Evolutionary conservation across 2,888 invertebrate genomes (phyloP).

Genomic region (Aspidiotus destructor): DNA sequence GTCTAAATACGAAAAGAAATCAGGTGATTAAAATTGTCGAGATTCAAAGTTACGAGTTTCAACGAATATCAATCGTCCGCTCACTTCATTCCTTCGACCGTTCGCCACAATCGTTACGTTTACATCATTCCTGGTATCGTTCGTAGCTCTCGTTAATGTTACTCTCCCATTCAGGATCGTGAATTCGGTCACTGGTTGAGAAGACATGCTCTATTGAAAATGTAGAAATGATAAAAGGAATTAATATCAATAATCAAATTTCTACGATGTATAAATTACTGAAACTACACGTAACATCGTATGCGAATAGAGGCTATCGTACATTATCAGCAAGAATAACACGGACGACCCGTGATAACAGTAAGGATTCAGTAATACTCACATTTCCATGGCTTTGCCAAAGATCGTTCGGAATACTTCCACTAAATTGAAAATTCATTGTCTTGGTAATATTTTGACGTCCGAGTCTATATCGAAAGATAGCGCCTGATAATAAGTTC

Average conservation of each 20-base stretch:
- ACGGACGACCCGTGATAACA: too few species aligned
- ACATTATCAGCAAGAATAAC: too few species aligned
- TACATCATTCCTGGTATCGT: conserved; percentile 26
- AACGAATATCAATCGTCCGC: background rate
- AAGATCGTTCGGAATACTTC: conserved; percentile 25
- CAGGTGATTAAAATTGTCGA: background rate
- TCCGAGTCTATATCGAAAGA: too few species aligned
- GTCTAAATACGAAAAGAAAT: background rate
- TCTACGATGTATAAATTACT: too few species aligned
- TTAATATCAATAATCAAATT: background rate
- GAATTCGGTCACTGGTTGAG: conserved; percentile 29
- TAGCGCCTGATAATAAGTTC: too few species aligned
- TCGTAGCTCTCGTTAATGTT: conserved; percentile 23
- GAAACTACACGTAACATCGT: background rate
- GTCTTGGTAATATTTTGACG: too few species aligned
- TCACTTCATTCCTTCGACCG: conserved; percentile 22
- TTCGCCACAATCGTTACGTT: conserved; percentile 28
- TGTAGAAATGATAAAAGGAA: background rate
- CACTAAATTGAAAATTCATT: conserved; percentile 30
- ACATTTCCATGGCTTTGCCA: conserved; percentile 29
- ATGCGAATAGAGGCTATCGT: background rate
- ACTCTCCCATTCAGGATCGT: conserved; percentile 25
- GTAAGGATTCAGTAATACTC: conserved; percentile 3
- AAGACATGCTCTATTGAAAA: conserved; percentile 17
- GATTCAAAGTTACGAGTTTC: too few species aligned